phyloP scores from a whole-genome alignment of 2,113 vertebrate species.

The Myotis brandtii region DNA sequence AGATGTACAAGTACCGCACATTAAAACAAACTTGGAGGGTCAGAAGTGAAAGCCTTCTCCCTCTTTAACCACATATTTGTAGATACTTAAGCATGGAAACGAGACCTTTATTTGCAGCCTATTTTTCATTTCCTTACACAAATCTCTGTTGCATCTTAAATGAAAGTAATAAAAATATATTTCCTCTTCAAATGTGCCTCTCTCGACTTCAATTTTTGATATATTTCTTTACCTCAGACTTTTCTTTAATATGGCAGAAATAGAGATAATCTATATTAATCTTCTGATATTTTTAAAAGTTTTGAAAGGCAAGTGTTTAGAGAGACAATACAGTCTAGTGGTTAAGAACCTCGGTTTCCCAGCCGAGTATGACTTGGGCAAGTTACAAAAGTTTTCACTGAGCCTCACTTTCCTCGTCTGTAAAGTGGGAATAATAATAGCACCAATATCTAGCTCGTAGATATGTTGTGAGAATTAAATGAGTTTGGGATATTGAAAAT shows the following conservation, averaged over 20 bases:
- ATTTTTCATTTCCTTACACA: conserved; percentile 28
- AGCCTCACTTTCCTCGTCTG: neutral
- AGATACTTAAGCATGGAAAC: conserved; percentile 37
- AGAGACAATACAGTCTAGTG: neutral
- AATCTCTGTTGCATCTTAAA: conserved; percentile 32
- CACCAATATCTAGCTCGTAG: neutral
- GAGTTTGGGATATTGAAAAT: neutral
- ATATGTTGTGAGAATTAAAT: neutral
- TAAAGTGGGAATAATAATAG: neutral
- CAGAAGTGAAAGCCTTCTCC: conserved; percentile 23
- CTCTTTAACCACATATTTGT: conserved; percentile 23
- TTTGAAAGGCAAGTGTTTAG: neutral
- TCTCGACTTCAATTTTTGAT: neutral
- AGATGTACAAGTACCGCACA: conserved; percentile 66
- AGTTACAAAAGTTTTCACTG: neutral
- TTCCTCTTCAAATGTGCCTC: conserved; percentile 1
- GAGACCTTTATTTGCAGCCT: neutral
- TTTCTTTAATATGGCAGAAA: neutral
- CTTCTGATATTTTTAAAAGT: neutral
- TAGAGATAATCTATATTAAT: neutral
- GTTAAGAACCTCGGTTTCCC: neutral
- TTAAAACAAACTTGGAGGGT: conserved; percentile 67
- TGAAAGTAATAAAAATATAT: neutral
- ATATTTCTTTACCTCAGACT: neutral
- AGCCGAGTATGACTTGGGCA: neutral